These are phyloP conservation scores for Platorchestia sp. DNA, from an alignment of 1,140 invertebrate genomes.

Conservation along the genomic window DNA sequence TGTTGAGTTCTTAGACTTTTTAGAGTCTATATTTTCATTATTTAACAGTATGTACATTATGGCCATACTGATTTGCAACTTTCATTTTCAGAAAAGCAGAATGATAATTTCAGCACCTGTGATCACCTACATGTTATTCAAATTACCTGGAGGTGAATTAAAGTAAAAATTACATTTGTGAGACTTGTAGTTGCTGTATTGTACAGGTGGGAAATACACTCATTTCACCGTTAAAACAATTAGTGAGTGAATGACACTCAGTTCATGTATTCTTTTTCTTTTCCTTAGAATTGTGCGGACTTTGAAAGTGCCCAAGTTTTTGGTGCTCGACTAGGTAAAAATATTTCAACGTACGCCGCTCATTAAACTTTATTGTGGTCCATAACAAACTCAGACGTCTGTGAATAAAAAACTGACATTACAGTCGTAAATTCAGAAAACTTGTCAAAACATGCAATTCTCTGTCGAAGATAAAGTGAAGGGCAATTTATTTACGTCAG, in stretches of 20 bases:
- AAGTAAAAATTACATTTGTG: neutral
- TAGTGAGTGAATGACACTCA: neutral
- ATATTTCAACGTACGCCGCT: neutral
- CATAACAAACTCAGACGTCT: neutral
- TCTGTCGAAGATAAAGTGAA: neutral
- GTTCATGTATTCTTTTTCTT: neutral
- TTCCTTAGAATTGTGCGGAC: neutral
- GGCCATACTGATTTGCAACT: neutral
- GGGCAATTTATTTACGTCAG: neutral
- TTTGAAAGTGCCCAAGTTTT: neutral
- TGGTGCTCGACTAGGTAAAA: neutral
- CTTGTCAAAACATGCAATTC: slow-evolving; percentile 1
- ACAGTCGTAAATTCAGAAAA: neutral
- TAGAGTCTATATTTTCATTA: neutral
- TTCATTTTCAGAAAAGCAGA: too few species aligned
- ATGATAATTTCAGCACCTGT: neutral
- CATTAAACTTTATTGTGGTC: neutral
- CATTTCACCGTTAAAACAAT: too few species aligned
- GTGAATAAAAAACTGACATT: neutral
- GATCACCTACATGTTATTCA: neutral
- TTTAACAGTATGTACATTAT: neutral
- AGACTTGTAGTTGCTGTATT: too few species aligned
- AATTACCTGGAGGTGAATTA: neutral
- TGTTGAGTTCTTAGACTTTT: neutral
- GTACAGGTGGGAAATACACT: too few species aligned